These are phyloP conservation scores for Phaethornis superciliosus DNA, from an alignment of 2,113 vertebrate species.

Conservation along the genomic window DNA sequence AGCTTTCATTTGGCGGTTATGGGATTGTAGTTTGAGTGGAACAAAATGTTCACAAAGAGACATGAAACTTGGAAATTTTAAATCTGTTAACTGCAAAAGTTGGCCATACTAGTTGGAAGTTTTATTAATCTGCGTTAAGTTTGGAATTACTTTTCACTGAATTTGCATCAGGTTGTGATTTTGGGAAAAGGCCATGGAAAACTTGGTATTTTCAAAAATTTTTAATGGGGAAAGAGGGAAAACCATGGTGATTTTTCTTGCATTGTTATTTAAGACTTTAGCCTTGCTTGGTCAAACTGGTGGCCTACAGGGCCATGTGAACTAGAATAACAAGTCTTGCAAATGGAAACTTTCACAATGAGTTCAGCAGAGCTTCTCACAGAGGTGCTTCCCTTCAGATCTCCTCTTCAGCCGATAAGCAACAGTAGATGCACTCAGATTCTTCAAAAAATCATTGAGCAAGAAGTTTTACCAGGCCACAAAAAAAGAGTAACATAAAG, in stretches of 20 bases:
- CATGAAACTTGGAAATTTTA: neutral
- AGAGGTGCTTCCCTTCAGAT: neutral
- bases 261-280: slow-evolving; percentile 4
- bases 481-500: neutral
- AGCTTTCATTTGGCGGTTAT: neutral
- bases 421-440: neutral
- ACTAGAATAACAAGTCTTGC: neutral
- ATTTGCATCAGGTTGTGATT: slow-evolving; percentile 36
- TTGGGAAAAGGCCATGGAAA: slow-evolving; percentile 32
- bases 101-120: neutral
- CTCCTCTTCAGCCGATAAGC: neutral
- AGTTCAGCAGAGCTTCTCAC: neutral
- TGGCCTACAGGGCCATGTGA: neutral
- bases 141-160: slow-evolving; percentile 37
- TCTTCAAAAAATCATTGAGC: neutral
- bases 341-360: neutral
- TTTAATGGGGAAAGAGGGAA: neutral
- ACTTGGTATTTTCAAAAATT: slow-evolving; percentile 4
- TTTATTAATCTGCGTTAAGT: neutral
- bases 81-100: neutral
- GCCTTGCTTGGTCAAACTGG: neutral
- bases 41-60: slow-evolving; percentile 28
- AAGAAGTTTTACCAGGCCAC: neutral
- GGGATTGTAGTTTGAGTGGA: slow-evolving; percentile 9
- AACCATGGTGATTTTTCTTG: neutral